Percentiles rank a stretch among this genome's conserved stretches.
phyloP scores from a whole-genome alignment of 1,140 invertebrate genomes.

The Tetramorium simillimum region DNA sequence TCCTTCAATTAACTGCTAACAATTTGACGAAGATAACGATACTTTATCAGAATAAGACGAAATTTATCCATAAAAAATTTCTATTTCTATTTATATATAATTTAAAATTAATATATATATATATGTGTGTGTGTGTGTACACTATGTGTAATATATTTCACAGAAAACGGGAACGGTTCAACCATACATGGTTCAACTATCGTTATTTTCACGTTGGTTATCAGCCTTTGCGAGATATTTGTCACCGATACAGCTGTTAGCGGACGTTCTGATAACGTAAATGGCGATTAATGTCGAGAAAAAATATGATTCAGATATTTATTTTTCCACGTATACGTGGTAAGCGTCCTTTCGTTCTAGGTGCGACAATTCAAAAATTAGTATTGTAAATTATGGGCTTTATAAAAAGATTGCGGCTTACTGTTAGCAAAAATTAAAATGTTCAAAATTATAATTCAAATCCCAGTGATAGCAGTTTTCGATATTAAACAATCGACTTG shows the following conservation, averaged over 20 bases:
- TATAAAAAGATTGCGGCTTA: not conserved
- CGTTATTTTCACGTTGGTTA: not conserved
- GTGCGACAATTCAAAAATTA: not conserved
- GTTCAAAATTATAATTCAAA: not conserved
- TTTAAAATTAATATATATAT: not conserved
- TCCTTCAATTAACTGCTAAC: not conserved
- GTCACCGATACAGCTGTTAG: not conserved
- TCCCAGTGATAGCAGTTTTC: not conserved
- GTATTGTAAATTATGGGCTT: not conserved
- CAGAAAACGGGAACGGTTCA: not conserved
- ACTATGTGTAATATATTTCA: not conserved
- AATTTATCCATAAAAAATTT: not conserved
- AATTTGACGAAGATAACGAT: not conserved
- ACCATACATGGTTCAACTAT: not conserved
- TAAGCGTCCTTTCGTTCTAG: not conserved
- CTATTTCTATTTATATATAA: not conserved
- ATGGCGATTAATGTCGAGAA: not conserved
- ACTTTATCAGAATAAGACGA: not conserved
- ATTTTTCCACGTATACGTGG: not conserved
- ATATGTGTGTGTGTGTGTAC: not conserved
- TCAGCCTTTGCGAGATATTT: conserved; percentile 1
- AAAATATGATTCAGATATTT: conserved; percentile 26
- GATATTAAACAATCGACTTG: not conserved
- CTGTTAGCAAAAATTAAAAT: not conserved
- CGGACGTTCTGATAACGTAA: not conserved